Evolutionary conservation across 2,888 invertebrate species (phyloP).

Genomic region (Desoria tigrina): DNA sequence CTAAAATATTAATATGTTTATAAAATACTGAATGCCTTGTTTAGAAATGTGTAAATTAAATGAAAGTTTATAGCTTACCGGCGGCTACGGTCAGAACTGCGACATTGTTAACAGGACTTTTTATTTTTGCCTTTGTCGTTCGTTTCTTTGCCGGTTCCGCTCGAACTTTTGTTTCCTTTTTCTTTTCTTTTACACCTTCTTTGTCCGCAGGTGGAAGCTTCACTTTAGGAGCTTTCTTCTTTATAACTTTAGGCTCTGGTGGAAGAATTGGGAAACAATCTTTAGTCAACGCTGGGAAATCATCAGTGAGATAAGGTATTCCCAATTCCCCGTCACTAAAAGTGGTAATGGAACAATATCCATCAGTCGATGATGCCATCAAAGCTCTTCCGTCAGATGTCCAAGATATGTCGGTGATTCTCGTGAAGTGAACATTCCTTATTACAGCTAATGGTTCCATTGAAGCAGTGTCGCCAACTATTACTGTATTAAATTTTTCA

Average conservation of each 20-base stretch:
- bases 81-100: background rate
- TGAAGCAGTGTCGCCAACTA: conserved; percentile 87
- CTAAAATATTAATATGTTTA: too few species aligned
- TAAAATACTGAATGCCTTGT: too few species aligned
- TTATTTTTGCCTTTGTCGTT: background rate
- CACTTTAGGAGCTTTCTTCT: conserved; percentile 19
- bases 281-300: conserved; percentile 24
- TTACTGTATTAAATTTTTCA: too few species aligned
- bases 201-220: conserved; percentile 19
- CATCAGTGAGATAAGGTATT: conserved; percentile 42
- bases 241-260: conserved; percentile 32
- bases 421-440: conserved; percentile 84
- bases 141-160: background rate
- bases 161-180: conserved; percentile 2
- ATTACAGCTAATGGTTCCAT: conserved; percentile 74
- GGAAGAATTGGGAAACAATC: conserved; percentile 33
- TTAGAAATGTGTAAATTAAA: background rate
- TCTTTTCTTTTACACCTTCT: conserved; percentile 14
- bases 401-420: conserved; percentile 85
- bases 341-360: conserved; percentile 81
- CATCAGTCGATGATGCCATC: conserved; percentile 82
- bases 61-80: background rate
- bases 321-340: conserved; percentile 76
- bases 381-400: conserved; percentile 75
- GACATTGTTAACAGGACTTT: background rate